A percentile compares a stretch with the other conserved stretches of the same genome.
Conservation (phyloP, 1,140 invertebrate genomes). For the Epicauta chinensis region DNA sequence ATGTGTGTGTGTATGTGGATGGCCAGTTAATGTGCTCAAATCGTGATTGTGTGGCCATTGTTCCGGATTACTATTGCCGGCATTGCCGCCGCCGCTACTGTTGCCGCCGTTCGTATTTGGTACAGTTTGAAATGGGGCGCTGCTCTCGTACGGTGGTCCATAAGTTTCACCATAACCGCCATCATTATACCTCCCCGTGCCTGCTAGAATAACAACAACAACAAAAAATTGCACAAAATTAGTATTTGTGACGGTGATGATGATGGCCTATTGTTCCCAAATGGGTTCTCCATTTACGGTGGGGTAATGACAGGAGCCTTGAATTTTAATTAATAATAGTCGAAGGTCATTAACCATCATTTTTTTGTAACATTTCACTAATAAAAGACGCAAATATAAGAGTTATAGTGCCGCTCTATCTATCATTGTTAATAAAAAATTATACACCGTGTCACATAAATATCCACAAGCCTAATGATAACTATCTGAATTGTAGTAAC, state of each 20-base stretch:
- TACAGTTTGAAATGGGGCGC: constrained; percentile 73
- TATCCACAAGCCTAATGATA: no score
- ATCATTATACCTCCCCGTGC: constrained; percentile 58
- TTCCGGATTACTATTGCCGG: constrained; percentile 49
- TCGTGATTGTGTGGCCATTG: constrained; percentile 44
- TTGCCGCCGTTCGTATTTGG: constrained; percentile 40
- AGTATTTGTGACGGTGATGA: not conserved
- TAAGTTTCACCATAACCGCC: constrained; percentile 55
- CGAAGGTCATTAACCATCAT: no score
- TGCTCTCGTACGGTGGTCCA: constrained; percentile 59
- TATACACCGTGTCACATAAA: no score
- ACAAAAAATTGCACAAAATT: no score
- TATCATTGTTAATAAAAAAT: no score
- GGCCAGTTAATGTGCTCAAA: constrained; percentile 36
- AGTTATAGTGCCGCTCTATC: no score
- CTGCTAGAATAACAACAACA: constrained; percentile 24
- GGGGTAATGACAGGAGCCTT: not conserved
- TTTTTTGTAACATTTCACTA: no score
- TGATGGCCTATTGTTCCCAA: constrained; percentile 10
- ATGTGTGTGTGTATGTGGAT: constrained; percentile 52
- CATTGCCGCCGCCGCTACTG: constrained; percentile 38
- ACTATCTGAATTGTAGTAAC: no score
- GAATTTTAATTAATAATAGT: not conserved
- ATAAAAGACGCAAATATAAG: no score
- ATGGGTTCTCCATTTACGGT: constrained; percentile 7